A percentile compares a stretch with the other conserved stretches of the same genome.
Conservation (phyloP, 2,888 invertebrate genomes). For the Smittia aterrima region DNA sequence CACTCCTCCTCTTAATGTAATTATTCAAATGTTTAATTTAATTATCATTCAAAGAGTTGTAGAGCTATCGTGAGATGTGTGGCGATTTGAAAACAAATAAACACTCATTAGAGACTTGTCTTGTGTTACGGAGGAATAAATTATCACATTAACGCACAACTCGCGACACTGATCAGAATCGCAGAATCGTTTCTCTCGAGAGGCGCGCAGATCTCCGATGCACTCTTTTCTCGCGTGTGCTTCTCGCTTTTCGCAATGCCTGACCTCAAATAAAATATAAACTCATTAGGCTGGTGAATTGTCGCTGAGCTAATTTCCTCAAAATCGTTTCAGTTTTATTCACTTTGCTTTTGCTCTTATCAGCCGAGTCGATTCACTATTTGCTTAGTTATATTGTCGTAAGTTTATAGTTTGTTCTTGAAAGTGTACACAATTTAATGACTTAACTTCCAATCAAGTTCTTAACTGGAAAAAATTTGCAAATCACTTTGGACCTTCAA, state of each 20-base stretch:
- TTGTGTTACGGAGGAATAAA: not conserved
- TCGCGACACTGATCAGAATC: no score
- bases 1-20: not conserved
- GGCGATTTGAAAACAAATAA: not conserved
- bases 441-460: not conserved
- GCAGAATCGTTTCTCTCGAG: not conserved
- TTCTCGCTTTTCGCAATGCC: conserved; percentile 27
- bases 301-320: conserved; percentile 7
- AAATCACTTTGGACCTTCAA: not conserved
- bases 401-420: conserved; percentile 9
- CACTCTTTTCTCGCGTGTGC: conserved; percentile 9
- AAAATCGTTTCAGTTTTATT: not conserved
- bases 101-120: no score
- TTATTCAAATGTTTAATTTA: not conserved
- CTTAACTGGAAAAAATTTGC: not conserved
- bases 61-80: not conserved
- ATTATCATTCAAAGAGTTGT: not conserved
- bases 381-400: not conserved
- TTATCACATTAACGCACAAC: not conserved
- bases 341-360: conserved; percentile 28
- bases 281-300: conserved; percentile 29
- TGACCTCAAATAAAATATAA: conserved; percentile 40
- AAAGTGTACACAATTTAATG: conserved; percentile 15
- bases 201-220: not conserved
- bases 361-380: not conserved